Evolutionary conservation across 2,113 vertebrate species (phyloP).

Genomic region (Orthonyx spaldingii): DNA sequence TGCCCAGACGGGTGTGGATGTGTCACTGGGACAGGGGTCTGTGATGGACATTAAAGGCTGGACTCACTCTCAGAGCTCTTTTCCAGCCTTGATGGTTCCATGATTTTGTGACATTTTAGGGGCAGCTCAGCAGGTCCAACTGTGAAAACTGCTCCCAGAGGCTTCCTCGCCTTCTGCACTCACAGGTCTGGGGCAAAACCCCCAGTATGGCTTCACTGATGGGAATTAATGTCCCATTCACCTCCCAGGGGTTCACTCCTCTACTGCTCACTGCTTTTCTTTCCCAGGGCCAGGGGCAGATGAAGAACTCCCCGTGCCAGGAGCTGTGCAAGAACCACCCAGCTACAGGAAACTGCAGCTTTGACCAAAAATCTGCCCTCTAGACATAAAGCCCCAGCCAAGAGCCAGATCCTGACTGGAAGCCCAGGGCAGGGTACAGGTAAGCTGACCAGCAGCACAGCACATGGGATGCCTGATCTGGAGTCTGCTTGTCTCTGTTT

Average conservation of each 20-base stretch:
- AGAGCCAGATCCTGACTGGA: not conserved
- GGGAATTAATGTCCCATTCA: not conserved
- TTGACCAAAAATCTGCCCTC: not conserved
- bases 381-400: not conserved
- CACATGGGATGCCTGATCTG: not conserved
- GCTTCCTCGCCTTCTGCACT: not conserved
- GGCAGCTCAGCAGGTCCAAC: not conserved
- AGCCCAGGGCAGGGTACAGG: not conserved
- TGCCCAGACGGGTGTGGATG: not conserved
- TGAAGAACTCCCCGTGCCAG: accelerated
- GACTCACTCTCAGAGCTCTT: accelerated
- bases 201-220: not conserved
- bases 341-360: not conserved
- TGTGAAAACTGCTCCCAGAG: accelerated
- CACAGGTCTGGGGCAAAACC: not conserved
- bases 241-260: accelerated
- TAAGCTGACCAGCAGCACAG: not conserved
- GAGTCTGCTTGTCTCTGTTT: not conserved
- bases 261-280: not conserved
- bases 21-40: not conserved
- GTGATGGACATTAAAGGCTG: not conserved
- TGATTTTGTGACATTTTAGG: accelerated
- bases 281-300: not conserved
- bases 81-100: not conserved
- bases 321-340: not conserved